Conservation (phyloP, 2,888 invertebrate genomes). For the Machimus atricapillus region DNA sequence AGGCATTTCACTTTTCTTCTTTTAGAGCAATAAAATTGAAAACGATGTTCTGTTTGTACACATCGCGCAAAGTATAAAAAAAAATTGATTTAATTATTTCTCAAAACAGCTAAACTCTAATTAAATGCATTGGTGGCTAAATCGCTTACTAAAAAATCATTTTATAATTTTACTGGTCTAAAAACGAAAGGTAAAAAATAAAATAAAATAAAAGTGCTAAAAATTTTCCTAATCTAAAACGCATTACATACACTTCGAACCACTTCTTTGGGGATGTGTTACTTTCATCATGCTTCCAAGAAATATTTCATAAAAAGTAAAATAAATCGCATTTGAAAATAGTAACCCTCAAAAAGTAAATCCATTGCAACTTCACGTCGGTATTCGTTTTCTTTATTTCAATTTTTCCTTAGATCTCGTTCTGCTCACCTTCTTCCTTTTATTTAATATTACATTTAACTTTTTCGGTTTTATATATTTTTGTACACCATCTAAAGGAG, state of each 20-base stretch:
- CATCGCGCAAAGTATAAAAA: background rate
- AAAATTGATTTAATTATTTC: background rate
- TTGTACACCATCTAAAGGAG: background rate
- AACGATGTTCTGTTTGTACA: background rate
- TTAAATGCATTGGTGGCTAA: background rate
- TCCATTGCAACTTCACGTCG: background rate
- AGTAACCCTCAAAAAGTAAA: background rate
- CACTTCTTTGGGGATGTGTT: background rate
- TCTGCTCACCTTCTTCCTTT: background rate
- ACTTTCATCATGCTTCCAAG: background rate
- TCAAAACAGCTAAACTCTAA: background rate
- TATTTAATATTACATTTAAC: background rate
- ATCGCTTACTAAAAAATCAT: background rate
- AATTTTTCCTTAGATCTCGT: background rate
- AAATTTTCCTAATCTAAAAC: conserved; percentile 26
- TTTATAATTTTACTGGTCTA: background rate
- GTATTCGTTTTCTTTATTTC: background rate
- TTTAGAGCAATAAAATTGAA: background rate
- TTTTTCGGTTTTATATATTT: background rate
- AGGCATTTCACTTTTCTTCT: background rate
- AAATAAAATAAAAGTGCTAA: conserved; percentile 29
- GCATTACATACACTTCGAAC: conserved; percentile 16
- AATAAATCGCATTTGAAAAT: background rate
- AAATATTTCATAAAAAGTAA: background rate
- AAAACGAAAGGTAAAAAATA: background rate